A percentile compares a stretch with the other conserved stretches of the same genome.
These are phyloP conservation scores for Antechinus stuartii DNA, from an alignment of 2,113 vertebrate species.

Conservation along the genomic window DNA sequence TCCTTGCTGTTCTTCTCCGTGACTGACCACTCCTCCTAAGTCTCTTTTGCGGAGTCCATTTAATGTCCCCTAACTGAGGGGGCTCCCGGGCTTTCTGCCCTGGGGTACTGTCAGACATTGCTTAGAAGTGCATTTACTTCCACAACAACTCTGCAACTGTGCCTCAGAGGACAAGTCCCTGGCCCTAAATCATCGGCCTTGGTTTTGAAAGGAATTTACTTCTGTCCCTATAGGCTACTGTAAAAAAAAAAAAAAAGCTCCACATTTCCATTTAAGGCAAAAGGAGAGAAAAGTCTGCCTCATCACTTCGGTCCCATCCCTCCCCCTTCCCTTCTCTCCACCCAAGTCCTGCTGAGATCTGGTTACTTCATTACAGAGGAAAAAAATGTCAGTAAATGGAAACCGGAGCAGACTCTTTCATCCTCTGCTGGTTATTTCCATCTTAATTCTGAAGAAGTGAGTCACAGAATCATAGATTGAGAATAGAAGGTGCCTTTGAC, in stretches of 20 bases:
- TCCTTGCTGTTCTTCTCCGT: background rate
- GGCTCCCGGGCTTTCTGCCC: background rate
- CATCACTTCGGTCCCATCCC: background rate
- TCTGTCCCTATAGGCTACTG: background rate
- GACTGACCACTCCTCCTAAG: background rate
- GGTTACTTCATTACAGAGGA: background rate
- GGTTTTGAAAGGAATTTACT: background rate
- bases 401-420: background rate
- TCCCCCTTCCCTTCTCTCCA: background rate
- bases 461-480: background rate
- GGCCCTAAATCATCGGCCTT: background rate
- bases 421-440: background rate
- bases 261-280: background rate
- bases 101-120: background rate
- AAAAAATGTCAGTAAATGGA: background rate
- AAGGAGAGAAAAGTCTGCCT: background rate
- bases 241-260: background rate
- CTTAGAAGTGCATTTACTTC: background rate
- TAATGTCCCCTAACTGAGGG: background rate
- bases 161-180: background rate
- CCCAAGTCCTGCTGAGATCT: background rate
- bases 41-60: background rate
- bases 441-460: background rate
- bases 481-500: background rate
- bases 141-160: background rate